Evolutionary conservation across 2,888 invertebrate genomes (phyloP), one percentile per base, ranked within the genome.

Genomic region (Ischnura elegans): DNA sequence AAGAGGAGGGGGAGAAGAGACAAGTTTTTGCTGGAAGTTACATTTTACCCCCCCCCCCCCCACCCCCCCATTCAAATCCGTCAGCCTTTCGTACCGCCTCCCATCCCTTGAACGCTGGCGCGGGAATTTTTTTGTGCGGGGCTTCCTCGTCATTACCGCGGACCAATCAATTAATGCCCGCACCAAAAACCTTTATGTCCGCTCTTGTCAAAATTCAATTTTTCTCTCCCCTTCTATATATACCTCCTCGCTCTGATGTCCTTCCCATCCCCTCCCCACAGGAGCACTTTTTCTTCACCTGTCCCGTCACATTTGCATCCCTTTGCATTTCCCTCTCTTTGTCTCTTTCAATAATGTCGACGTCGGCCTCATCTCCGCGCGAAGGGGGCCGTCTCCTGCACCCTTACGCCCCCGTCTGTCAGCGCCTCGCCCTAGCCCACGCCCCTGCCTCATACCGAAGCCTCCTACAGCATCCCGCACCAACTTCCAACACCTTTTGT

Each of bases 161-260:
- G 76, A 76, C 76, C 76, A 76, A 76, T 76, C 76, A 29, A 76
- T 76, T 76, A 76, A 76, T 76, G 36, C 76, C 61, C 76, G 36
- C 76, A 76, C 36, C 76, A 76, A 76, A 66, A 76, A 76, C 76
- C 76, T 76, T 76, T 76, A 76, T 76, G 76, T 76, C 76, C 76
- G 76, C 76, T 76, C 76, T 76, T 76, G 76, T 76, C 76, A 76
- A 76, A 76, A 76, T 76, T 76, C 76, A 76, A 76, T 76, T 76
- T 76, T 76, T 76, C 76, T 76, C 76, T 76, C 76, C 36, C 36
- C n/a, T 61, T n/a, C n/a, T n/a, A 8, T 8, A 5, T n/a, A 25
- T n/a, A 3, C 21, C n/a, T 25, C 61, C 61, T 0, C 19, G 0
- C 61, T 36, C 36, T 13, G 29, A 2, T 8, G 0, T 8, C 13